Base-by-base conservation (phyloP, 1,140 invertebrate species). In the Solenopsis fugax region DNA sequence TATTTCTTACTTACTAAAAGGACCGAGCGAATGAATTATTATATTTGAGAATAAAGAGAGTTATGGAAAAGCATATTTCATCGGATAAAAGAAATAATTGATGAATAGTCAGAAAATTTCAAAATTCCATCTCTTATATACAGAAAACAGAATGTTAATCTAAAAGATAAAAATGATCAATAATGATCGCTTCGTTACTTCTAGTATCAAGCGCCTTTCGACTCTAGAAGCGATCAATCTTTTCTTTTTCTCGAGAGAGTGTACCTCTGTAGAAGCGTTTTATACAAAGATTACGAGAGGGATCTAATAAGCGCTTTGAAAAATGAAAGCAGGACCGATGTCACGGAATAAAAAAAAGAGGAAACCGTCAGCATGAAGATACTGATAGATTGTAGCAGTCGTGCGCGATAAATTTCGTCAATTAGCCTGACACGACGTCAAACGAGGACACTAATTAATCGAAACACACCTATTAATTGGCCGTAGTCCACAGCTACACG, bases 401-500 rank as follows among this genome's bases (percentile, higher is more conserved):
- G 18, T 18, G 24, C 16, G n/a, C 37, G 16, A 82, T 82, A 82
- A 58, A 82, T 73, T 58, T 73, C 37, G 52, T 73, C 18, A 72
- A 72, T 82, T 82, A 82, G 24, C n/a, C 13, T 9, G 24, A 21
- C 21, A 9, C 34, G 62, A 67, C 13, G 80, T 41, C 24, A 82
- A 82, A 82, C 18, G 80, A 34, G 54, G 12, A 60, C 24, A 18
- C 69, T 73, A 82, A 82, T 72, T 82, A 60, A 73, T 73, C 67
- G 54, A 82, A 72, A 73, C 67, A 73, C 67, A 7, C 13, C n/a
- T 41, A 56, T 82, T 82, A 82, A 82, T 29, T 54, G 41, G 18
- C 24, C 52, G 37, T 29, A 12, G 50, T 48, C 41, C 37, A 21
- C 18, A 13, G 21, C 4, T 72, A 72, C 78, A 82, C 5, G 65